Evolutionary conservation across 2,113 vertebrate species (phyloP), one percentile per base, ranked within the genome.

Genomic region (Casuarius casuarius): DNA sequence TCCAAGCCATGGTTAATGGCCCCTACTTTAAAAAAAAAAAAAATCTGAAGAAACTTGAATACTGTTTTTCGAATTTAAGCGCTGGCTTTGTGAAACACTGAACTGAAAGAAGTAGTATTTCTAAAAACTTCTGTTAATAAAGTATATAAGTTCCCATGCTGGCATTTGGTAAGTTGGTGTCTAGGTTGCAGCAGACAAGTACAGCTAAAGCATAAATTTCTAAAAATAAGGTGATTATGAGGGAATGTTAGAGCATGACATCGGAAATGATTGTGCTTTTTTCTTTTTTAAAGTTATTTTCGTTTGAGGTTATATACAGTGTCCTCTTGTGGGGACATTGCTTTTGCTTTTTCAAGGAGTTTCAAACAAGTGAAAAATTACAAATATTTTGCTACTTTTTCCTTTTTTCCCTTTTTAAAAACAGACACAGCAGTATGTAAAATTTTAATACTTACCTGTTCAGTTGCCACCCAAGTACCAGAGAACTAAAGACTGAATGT

Each of bases 141-240:
- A 87, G 54, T 25, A 18, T 2, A 1, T 63, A 22, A 54, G 7
- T 77, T 94, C 42, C 17, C 14, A 13, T 65, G 25, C 40, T 88
- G 75, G 82, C 91, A 94, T 95, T 31, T 87, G 66, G 76, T 78
- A 90, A 72, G 10, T 15, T 61, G 21, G 6, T 56, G 7, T 84
- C 35, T 70, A 59, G 16, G 6, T 13, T 89, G 33, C 42, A 77
- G 63, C 71, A 85, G 46, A 73, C 17, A 54, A 89, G 28, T 70
- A 87, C 46, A 94, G 54, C 63, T 91, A 68, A 94, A 95, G 71
- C 67, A 87, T 86, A 90, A 83, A 63, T 51, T 84, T 76, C 62
- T 92, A 58, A 87, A 91, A 91, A 70, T 85, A 91, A 77, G 38
- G 61, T 15, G 18, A 80, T 87, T 83, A 13, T 51, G 28, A 72